These are phyloP conservation scores for Lagorchestes hirsutus DNA, from an alignment of 2,797 vertebrate genomes.

Conservation along the genomic window DNA sequence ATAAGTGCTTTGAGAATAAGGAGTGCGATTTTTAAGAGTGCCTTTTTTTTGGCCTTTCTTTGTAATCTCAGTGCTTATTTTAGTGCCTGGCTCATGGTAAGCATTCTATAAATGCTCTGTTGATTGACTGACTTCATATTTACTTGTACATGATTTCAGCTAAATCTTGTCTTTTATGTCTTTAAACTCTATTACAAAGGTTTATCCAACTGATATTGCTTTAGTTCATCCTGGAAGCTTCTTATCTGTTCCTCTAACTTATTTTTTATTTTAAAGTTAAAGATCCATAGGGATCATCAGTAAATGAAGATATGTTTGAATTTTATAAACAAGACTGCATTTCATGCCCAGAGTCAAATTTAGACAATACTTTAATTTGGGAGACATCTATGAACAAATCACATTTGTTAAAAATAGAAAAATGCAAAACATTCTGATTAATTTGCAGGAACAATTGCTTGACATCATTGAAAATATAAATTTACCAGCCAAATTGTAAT, in stretches of 20 bases:
- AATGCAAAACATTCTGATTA: not conserved
- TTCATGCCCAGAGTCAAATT: not conserved
- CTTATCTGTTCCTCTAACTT: not conserved
- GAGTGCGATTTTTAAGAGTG: not conserved
- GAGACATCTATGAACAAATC: not conserved
- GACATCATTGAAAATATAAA: not conserved
- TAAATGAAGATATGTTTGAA: not conserved
- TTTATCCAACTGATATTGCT: not conserved
- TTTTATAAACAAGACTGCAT: not conserved
- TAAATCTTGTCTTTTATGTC: not conserved
- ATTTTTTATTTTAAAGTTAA: not conserved
- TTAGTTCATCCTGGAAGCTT: not conserved
- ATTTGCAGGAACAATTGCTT: not conserved
- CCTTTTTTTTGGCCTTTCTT: not conserved
- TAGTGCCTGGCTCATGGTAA: not conserved
- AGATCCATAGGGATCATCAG: not conserved
- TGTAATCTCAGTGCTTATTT: not conserved
- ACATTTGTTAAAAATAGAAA: not conserved
- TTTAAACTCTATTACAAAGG: not conserved
- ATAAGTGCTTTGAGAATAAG: not conserved
- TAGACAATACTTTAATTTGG: not conserved
- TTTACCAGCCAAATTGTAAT: not conserved
- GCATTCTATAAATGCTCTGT: not conserved
- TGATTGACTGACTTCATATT: not conserved
- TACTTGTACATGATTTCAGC: not conserved